Conservation (phyloP, 2,797 vertebrate genomes). For the Oreortyx pictus region DNA sequence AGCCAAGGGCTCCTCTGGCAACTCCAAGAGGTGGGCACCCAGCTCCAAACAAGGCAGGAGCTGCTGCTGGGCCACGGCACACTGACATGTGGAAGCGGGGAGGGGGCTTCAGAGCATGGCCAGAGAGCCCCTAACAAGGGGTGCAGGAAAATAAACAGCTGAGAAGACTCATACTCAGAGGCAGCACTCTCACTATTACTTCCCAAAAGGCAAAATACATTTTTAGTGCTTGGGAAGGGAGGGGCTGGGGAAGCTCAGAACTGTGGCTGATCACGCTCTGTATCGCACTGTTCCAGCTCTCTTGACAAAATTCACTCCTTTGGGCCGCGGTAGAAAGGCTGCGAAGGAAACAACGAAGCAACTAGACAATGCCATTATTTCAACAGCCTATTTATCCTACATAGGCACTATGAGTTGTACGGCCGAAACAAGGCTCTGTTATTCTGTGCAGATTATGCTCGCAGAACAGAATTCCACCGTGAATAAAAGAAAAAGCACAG, state of each 20-base stretch:
- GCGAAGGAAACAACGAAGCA: conserved; percentile 4
- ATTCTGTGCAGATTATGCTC: conserved; percentile 1
- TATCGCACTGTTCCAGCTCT: neutral
- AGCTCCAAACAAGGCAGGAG: neutral
- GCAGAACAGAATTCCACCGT: conserved; percentile 26
- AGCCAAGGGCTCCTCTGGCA: conserved; percentile 29
- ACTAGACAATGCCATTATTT: conserved; percentile 12
- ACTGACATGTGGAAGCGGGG: neutral
- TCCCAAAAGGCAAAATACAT: neutral
- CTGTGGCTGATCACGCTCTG: neutral
- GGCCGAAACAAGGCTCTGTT: conserved; percentile 3
- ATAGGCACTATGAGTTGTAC: conserved; percentile 14
- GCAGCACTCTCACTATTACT: neutral
- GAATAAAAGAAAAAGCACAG: neutral
- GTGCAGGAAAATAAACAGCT: neutral
- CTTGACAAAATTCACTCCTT: conserved; percentile 22
- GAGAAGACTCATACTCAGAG: neutral
- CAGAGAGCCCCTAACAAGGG: neutral
- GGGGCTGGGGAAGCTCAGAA: accelerated
- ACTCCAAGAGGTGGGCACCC: conserved; percentile 25
- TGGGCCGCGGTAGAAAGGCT: conserved; percentile 1
- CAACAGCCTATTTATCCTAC: neutral
- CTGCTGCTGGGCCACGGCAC: neutral
- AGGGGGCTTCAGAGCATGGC: neutral
- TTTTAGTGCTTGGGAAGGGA: neutral